Evolutionary conservation across 2,113 vertebrate genomes (phyloP).

Genomic region (Solea senegalensis): DNA sequence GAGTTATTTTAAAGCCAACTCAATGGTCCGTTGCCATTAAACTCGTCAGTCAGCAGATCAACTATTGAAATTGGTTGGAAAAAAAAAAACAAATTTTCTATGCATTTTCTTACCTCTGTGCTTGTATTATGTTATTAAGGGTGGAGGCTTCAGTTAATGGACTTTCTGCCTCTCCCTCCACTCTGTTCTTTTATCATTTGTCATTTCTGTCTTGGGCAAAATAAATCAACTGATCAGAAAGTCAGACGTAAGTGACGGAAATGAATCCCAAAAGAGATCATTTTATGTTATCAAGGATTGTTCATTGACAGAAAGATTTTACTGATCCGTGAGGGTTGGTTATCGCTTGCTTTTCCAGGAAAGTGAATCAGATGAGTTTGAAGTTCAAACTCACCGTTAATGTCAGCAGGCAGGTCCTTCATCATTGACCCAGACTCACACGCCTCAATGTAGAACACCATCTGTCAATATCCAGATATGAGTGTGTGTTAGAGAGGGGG

Average conservation of each 20-base stretch:
- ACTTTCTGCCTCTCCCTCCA: too few relatives aligned
- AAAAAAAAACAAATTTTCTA: too few relatives aligned
- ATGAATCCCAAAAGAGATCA: neutral
- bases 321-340: neutral
- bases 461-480: slow-evolving; percentile 74
- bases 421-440: slow-evolving; percentile 99
- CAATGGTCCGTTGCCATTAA: too few relatives aligned
- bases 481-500: neutral
- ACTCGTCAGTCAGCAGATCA: too few relatives aligned
- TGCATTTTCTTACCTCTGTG: too few relatives aligned
- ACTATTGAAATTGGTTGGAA: too few relatives aligned
- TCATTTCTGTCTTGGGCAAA: too few relatives aligned
- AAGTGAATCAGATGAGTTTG: neutral
- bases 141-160: too few relatives aligned
- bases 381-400: slow-evolving; percentile 85
- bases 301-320: neutral
- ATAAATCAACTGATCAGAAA: too few relatives aligned
- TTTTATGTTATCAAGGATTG: neutral
- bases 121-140: too few relatives aligned
- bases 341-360: neutral
- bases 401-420: slow-evolving; percentile 85
- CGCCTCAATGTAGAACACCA: slow-evolving; percentile 98
- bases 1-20: too few relatives aligned
- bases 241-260: neutral
- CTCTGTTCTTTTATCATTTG: too few relatives aligned